Conservation (phyloP, 2,888 invertebrate species). For the Agrochola litura region DNA sequence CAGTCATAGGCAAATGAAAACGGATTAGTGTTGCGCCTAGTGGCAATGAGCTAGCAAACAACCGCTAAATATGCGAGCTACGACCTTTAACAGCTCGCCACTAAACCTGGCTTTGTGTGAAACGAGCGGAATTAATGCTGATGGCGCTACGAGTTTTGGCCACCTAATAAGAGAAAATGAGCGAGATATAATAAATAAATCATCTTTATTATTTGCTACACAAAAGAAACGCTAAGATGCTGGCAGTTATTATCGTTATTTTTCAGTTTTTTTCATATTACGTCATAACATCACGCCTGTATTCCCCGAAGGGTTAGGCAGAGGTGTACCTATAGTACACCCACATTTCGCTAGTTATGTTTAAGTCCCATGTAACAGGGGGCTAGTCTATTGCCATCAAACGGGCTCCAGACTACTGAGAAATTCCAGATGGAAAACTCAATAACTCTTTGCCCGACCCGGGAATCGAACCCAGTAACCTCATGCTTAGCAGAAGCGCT, state of each 20-base stretch:
- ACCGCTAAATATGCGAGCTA: conserved; percentile 56
- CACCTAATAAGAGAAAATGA: conserved; percentile 46
- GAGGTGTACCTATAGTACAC: too few relatives aligned
- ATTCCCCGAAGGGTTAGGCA: too few relatives aligned
- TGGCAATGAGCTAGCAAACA: conserved; percentile 56
- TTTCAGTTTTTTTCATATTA: conserved; percentile 18
- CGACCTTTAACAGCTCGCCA: conserved; percentile 50
- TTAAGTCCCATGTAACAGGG: not conserved
- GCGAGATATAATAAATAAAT: conserved; percentile 47
- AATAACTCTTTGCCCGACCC: not conserved
- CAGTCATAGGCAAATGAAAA: conserved; percentile 51
- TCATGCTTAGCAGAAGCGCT: not conserved
- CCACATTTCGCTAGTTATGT: not conserved
- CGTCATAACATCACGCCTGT: not conserved
- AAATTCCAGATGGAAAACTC: not conserved
- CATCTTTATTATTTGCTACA: conserved; percentile 42
- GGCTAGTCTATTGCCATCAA: not conserved
- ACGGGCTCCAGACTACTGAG: not conserved
- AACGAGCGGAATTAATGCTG: conserved; percentile 48
- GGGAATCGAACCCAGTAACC: not conserved
- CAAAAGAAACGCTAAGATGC: conserved; percentile 15
- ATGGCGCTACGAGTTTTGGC: conserved; percentile 37
- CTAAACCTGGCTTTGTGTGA: conserved; percentile 59
- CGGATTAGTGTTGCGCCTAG: conserved; percentile 54
- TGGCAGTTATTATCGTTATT: conserved; percentile 26